Evolutionary conservation across 2,888 invertebrate species (phyloP), one percentile per base, ranked within the genome.

Genomic region (Nomada goodeniana): DNA sequence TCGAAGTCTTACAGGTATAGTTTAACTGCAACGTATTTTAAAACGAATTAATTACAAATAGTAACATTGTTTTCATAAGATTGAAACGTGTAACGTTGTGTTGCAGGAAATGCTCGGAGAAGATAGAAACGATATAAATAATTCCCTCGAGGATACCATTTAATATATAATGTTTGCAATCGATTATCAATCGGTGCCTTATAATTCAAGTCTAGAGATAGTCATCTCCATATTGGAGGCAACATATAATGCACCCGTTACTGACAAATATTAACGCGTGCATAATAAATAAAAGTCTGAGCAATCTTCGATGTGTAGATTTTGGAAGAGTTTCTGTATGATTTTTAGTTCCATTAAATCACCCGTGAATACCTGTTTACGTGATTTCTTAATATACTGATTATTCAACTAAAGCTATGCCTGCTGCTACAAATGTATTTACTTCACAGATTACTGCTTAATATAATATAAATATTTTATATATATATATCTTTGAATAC

Each of bases 1-100:
- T 97, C 44, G 96, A 97, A 94, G 96, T 97, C 36, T 94, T 98
- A 15, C 96, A 96, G 94, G 97, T 96, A 95, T 89, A n/a, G 15
- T 59, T 36, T 36, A 36, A 36, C 7, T 7, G 36, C 36, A 36
- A 36, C 2, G n/a, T 23, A 2, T 52, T 10, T 2, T 7, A n/a
- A 52, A 53, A 10, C 26, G 36, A 36, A 36, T 55, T 4, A 20
- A n/a, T 47, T 29, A 29, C 9, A 15, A 53, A 18, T 11, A 44
- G 60, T 47, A 29, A 50, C 59, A 79, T 53, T 67, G 65, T 64
- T 70, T 50, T 26, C 23, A 23, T 76, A 9, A n/a, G 65, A 60
- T 47, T 63, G 53, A 67, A 72, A 2, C 3, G 15, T 64, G 0
- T 11, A 11, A 64, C 75, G 23, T 64, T 60, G 68, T 83, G 80